Conservation (phyloP, 2,797 vertebrate genomes). For the Smutsia gigantea region DNA sequence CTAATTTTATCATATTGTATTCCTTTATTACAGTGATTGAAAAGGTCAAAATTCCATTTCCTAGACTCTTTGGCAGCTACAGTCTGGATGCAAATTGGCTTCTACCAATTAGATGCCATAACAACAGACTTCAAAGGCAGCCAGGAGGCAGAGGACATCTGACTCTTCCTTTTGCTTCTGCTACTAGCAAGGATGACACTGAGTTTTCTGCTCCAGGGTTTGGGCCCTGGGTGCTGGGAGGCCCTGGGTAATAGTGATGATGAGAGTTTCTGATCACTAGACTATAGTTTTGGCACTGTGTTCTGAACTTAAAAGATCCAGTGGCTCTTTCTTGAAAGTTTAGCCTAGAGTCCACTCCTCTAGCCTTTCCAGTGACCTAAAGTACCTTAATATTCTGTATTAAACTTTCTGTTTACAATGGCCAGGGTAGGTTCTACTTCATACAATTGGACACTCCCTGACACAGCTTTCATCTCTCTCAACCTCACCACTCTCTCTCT, state of each 20-base stretch:
- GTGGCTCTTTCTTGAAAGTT: not conserved
- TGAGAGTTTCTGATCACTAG: not conserved
- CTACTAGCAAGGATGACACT: not conserved
- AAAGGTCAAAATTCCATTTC: not conserved
- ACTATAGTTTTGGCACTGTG: not conserved
- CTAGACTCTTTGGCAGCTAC: not conserved
- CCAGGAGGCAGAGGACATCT: not conserved
- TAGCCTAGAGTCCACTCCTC: not conserved
- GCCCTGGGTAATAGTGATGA: not conserved
- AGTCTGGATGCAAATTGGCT: not conserved
- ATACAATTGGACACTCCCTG: not conserved
- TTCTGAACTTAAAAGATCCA: not conserved
- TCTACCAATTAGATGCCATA: not conserved
- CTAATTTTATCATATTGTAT: not conserved
- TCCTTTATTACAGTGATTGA: not conserved
- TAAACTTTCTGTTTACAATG: conserved; percentile 23
- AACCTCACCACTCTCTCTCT: not conserved
- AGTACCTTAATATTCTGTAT: not conserved
- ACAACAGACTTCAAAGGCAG: not conserved
- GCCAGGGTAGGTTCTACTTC: not conserved
- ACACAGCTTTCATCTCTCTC: not conserved
- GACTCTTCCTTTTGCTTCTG: not conserved
- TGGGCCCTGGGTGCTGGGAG: not conserved
- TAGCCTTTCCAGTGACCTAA: not conserved
- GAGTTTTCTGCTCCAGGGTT: not conserved